phyloP scores from a whole-genome alignment of 2,888 invertebrate genomes.

The Chelonus formosanus region DNA sequence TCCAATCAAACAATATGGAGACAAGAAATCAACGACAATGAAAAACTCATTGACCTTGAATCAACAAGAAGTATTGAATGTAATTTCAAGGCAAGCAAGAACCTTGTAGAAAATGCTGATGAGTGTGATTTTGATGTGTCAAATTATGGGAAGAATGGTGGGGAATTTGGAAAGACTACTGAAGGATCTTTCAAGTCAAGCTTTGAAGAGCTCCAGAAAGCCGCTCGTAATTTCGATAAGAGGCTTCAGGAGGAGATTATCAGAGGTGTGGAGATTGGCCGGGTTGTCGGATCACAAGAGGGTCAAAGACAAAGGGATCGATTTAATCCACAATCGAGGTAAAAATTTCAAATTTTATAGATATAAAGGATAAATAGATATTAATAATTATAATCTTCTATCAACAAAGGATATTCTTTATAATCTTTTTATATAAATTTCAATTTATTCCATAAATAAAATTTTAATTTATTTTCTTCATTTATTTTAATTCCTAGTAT shows the following conservation, averaged over 20 bases:
- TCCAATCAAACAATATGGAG: slow-evolving; percentile 38
- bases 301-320: neutral
- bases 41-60: slow-evolving; percentile 53
- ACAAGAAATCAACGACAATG: slow-evolving; percentile 56
- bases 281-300: slow-evolving; percentile 23
- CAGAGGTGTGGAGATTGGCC: slow-evolving; percentile 43
- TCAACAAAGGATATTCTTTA: too few relatives aligned
- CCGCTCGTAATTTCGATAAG: slow-evolving; percentile 56
- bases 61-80: slow-evolving; percentile 36
- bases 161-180: slow-evolving; percentile 39
- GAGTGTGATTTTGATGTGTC: slow-evolving; percentile 40
- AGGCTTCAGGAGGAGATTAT: slow-evolving; percentile 52
- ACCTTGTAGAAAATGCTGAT: slow-evolving; percentile 34
- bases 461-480: too few relatives aligned
- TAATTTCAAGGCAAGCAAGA: neutral
- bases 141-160: slow-evolving; percentile 44
- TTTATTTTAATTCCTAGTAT: too few relatives aligned
- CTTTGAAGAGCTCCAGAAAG: slow-evolving; percentile 54
- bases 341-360: too few relatives aligned
- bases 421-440: too few relatives aligned
- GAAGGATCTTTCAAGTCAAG: slow-evolving; percentile 41
- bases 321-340: too few relatives aligned
- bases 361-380: too few relatives aligned
- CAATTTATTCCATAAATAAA: too few relatives aligned
- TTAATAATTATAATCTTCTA: too few relatives aligned